Base-by-base conservation (phyloP, 2,113 vertebrate species). In the Nycticorax nycticorax region DNA sequence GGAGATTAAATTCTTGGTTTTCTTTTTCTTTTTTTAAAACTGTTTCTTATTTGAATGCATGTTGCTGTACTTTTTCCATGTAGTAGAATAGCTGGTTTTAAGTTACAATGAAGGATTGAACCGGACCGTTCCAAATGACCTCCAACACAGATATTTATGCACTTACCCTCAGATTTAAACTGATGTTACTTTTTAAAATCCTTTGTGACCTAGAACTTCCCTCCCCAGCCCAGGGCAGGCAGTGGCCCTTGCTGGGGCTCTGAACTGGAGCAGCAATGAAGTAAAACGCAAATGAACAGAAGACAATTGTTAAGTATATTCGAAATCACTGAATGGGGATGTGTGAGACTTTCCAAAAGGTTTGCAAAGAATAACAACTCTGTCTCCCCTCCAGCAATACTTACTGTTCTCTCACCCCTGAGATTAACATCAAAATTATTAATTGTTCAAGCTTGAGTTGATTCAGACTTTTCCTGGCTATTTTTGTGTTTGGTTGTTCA, bases 301-400 rank as follows among this genome's bases (percentile, higher is more conserved):
- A 93, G 64, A 78, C 56, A 92, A 80, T 84, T 73, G 82, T 76
- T 91, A 84, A 91, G 35, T 74, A 85, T 85, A 86, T 89, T 83
- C 23, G 39, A 84, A 95, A 90, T 91, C 69, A 82, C 56, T 89
- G 82, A 94, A 88, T 69, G 56, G 59, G n/a, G n/a, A 59, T 93
- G 43, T 48, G 50, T 78, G 78, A 94, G 74, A 56, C 41, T 67
- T 92, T 89, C 56, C 74, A 84, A 78, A 82, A 92, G 32, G 50
- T 92, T 73, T 92, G 52, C 53, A 73, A 92, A 96, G 90, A 89
- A 82, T 69, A 82, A 75, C 26, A 92, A 59, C 62, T 87, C 72
- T 86, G 39, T 66, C 48, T 93, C 30, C 41, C 82, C 45, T 88
- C 41, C 63, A 76, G 52, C 39, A 73, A 73, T 82, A 60, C 30